A percentile compares a stretch with the other conserved stretches of the same genome.
These are phyloP conservation scores for Micrasema longulum DNA, from an alignment of 1,140 invertebrate species.

Conservation along the genomic window DNA sequence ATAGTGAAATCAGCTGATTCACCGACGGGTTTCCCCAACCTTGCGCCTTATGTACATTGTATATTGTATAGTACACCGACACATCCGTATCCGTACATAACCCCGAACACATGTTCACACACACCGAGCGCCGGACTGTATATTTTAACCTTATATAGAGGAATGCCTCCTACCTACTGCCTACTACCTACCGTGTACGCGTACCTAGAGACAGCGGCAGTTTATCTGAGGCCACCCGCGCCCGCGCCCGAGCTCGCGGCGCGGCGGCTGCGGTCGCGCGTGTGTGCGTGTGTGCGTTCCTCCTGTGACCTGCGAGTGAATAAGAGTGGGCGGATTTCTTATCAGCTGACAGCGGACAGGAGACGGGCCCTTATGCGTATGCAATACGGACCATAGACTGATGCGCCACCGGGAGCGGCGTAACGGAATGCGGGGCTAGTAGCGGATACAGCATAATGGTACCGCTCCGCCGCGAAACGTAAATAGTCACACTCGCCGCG, in stretches of 20 bases:
- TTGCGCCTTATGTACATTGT: conserved; percentile 28
- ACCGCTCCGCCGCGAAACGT: too few relatives aligned
- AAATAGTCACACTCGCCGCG: too few relatives aligned
- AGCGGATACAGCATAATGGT: too few relatives aligned
- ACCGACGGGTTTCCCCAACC: conserved; percentile 48
- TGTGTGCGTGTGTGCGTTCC: neutral
- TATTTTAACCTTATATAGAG: conserved; percentile 42
- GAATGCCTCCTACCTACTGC: conserved; percentile 23
- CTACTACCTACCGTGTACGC: neutral
- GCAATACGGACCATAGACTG: too few relatives aligned
- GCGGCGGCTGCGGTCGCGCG: too few relatives aligned
- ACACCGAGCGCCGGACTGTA: conserved; percentile 35
- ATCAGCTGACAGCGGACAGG: conserved; percentile 10
- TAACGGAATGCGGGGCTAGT: too few relatives aligned
- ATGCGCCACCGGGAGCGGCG: too few relatives aligned
- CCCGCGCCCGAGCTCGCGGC: neutral
- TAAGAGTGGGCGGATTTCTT: conserved; percentile 17
- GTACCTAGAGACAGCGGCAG: conserved; percentile 8
- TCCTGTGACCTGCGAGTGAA: conserved; percentile 19
- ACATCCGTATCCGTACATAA: conserved; percentile 21
- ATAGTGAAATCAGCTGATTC: conserved; percentile 51
- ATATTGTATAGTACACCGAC: conserved; percentile 12
- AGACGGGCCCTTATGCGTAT: neutral
- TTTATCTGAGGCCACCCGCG: conserved; percentile 7
- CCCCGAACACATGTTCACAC: conserved; percentile 27